Base-by-base conservation (phyloP, 1,140 invertebrate species). In the Pentalonia nigronervosa region DNA sequence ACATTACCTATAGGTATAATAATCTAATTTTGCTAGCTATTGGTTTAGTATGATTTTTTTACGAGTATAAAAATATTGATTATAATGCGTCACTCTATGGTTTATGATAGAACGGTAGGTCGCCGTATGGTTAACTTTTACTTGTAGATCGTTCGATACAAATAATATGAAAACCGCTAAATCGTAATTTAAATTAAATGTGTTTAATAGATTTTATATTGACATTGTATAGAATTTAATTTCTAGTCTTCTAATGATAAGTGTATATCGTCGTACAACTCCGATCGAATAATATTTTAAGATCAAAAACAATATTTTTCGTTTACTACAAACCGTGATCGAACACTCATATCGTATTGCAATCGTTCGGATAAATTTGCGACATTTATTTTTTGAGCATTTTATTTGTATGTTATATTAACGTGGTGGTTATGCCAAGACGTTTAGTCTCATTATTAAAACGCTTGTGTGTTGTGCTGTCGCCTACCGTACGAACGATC, bases 401-500 rank as follows among this genome's bases (percentile, higher is more conserved):
- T 86, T 48, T n/a, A 36, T 48, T 50, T 30, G n/a, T 34, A 41
- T 2, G 4, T 41, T 41, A 41, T 4, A 41, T 41, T 41, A 41
- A 41, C 41, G 41, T 4, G 41, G 17, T 36, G 7, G 1, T 3
- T 41, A 11, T 56, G 34, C n/a, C n/a, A 41, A 89, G 50, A 89
- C 88, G 50, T 89, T 56, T 36, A 1, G n/a, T 88, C 47, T 56
- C n/a, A 56, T 56, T 89, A 41, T 36, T 36, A 89, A 53, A 56
- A 89, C 88, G 50, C 34, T 56, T 34, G 30, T 53, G 87, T 53
- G n/a, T n/a, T n/a, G 45, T 48, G 17, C 86, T 53, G 48, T 56
- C 48, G n/a, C 88, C 50, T 56, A 89, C 48, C 21, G 48, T 53
- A 56, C 11, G 88, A 23, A 89, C 88, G 88, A 89, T 89, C 88